Base-by-base conservation (phyloP, 2,797 vertebrate species). In the Delichon dasypus region DNA sequence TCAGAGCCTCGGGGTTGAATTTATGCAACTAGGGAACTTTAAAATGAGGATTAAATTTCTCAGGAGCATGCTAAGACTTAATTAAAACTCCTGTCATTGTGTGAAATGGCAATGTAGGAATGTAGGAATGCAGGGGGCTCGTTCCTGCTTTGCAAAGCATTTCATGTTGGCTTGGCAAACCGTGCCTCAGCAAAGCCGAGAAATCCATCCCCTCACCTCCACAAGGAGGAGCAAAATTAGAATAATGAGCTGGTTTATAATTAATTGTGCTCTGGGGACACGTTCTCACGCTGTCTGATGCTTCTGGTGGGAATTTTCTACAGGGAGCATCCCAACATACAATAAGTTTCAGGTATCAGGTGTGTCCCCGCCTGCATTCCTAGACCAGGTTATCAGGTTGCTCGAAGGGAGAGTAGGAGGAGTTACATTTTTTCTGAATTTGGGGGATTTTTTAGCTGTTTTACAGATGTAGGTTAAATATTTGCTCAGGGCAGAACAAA, bases 381-480 rank as follows among this genome's bases (percentile, higher is more conserved):
- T 53, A 77, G n/a, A 19, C 21, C 27, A 13, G 55, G 71, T 76
- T 87, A 84, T 36, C 7, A 0, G 25, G 13, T 71, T 72, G 66
- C 83, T 94, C 0, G 0, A 53, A 85, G 83, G 45, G 57, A 66
- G 30, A 20, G 22, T 57, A 45, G 44, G n/a, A 44, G 48, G 32
- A 60, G 45, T 53, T 79, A 29, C 42, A 76, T 55, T 89, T 90
- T 90, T 86, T 50, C 85, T 58, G 60, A 53, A 21, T 53, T 78
- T 29, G 18, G 45, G 80, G 83, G 34, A 60, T 48, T 71, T 90
- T 94, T 91, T 40, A 21, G 42, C 82, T 3, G 4, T 62, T 48
- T 83, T 55, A 66, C 34, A 58, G 78, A 94, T 81, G 72, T 72
- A 82, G 86, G 88, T 90, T 96, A 96, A 95, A 91, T 77, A 78